phyloP scores from a whole-genome alignment of 2,113 vertebrate genomes.

The Malurus elegans region DNA sequence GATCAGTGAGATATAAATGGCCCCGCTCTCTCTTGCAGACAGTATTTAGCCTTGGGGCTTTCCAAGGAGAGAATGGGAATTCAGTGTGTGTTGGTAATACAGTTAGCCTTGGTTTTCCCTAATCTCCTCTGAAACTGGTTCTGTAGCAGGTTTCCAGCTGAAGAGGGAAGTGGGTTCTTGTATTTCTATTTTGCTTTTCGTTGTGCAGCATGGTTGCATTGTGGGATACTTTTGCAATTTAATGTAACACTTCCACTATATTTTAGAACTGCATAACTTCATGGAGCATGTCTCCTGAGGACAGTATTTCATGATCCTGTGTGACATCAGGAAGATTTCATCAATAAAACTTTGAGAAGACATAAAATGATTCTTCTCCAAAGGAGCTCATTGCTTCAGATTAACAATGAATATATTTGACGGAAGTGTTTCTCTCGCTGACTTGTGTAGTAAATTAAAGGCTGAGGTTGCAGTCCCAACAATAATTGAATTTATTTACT shows the following conservation, averaged over 20 bases:
- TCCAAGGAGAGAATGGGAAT: not conserved
- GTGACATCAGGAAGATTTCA: not conserved
- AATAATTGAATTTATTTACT: conserved; percentile 47
- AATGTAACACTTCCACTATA: not conserved
- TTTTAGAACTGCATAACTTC: not conserved
- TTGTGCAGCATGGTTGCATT: not conserved
- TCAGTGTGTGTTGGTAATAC: not conserved
- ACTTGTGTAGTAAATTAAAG: conserved; percentile 43
- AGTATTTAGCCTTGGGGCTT: not conserved
- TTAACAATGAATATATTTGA: conserved; percentile 21
- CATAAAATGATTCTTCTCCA: not conserved
- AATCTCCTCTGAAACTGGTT: not conserved
- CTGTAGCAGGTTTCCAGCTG: not conserved
- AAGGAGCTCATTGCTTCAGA: conserved; percentile 1
- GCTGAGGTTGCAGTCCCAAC: not conserved
- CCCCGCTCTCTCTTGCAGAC: not conserved
- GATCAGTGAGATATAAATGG: not conserved
- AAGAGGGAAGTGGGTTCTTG: not conserved
- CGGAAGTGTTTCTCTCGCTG: conserved; percentile 5
- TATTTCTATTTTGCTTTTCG: not conserved
- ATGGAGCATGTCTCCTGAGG: not conserved
- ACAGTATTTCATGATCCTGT: not conserved
- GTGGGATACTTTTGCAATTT: not conserved
- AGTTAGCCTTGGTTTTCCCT: not conserved
- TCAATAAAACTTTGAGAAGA: not conserved